Conservation (phyloP, 2,888 invertebrate genomes). For the Meiosimyza decipiens region DNA sequence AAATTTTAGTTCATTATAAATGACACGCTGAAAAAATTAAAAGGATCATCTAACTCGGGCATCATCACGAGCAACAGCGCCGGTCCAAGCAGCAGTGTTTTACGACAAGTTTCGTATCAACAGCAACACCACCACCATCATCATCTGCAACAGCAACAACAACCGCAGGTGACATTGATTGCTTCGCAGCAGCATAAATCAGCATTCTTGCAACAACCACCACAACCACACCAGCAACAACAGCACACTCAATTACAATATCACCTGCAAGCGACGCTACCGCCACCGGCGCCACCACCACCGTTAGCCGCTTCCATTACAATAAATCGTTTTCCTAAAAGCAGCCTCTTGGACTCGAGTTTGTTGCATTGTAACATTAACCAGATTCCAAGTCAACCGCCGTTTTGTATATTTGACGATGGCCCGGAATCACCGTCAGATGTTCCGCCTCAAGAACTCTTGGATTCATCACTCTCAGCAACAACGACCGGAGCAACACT, state of each 20-base stretch:
- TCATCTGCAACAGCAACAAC: slow-evolving; percentile 45
- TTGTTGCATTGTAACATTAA: slow-evolving; percentile 63
- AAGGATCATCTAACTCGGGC: slow-evolving; percentile 55
- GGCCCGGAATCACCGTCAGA: slow-evolving; percentile 62
- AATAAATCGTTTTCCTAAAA: slow-evolving; percentile 51
- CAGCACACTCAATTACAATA: slow-evolving; percentile 44
- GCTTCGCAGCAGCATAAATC: slow-evolving; percentile 8
- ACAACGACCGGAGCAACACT: slow-evolving; percentile 31
- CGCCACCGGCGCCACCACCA: slow-evolving; percentile 42
- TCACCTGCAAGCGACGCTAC: slow-evolving; percentile 45
- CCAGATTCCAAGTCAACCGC: slow-evolving; percentile 65
- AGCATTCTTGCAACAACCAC: background rate
- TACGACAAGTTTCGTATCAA: slow-evolving; percentile 46
- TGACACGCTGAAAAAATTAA: slow-evolving; percentile 65
- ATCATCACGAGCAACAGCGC: slow-evolving; percentile 46
- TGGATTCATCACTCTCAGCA: slow-evolving; percentile 36
- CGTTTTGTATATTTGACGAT: slow-evolving; percentile 66
- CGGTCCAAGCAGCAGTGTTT: slow-evolving; percentile 48
- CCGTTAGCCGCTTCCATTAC: slow-evolving; percentile 46
- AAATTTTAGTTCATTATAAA: slow-evolving; percentile 64
- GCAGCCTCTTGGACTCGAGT: slow-evolving; percentile 60
- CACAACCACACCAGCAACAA: slow-evolving; percentile 38
- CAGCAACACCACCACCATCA: slow-evolving; percentile 46
- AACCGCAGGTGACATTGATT: slow-evolving; percentile 20
- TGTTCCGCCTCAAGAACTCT: slow-evolving; percentile 50